Percentiles rank a stretch among this genome's conserved stretches.
Evolutionary conservation across 2,888 invertebrate species (phyloP).

Genomic region (Chymomyza procnemis): DNA sequence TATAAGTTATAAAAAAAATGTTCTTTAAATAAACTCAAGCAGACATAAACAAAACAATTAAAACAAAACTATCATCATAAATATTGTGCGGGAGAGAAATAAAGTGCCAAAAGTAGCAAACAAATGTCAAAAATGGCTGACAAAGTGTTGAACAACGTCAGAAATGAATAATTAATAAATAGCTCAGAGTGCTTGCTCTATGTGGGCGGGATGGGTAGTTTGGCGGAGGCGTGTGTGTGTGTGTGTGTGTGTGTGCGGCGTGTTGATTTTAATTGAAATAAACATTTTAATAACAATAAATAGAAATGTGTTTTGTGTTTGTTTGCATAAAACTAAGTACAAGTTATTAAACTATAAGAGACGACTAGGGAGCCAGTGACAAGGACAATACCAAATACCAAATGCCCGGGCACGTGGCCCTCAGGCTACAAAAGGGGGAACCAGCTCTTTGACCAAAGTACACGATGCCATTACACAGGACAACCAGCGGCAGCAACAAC

Average conservation of each 20-base stretch:
- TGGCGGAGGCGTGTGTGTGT: not conserved
- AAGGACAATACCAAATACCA: constrained; percentile 3
- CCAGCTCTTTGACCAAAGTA: constrained; percentile 10
- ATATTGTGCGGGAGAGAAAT: not conserved
- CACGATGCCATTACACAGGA: constrained; percentile 37
- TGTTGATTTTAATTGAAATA: constrained; percentile 62
- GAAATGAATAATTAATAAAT: constrained; percentile 55
- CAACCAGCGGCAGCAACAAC: constrained; percentile 19
- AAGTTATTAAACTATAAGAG: constrained; percentile 4
- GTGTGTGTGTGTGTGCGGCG: constrained; percentile 16
- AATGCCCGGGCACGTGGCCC: not conserved
- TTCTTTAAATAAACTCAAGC: not conserved
- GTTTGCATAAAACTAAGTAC: constrained; percentile 1
- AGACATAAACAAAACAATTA: not conserved
- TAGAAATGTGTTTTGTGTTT: constrained; percentile 29
- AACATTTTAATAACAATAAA: constrained; percentile 64
- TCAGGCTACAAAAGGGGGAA: constrained; percentile 7
- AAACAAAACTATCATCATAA: not conserved
- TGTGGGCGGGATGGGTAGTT: constrained; percentile 10
- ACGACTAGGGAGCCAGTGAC: not conserved
- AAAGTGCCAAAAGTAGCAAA: not conserved
- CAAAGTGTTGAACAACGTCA: not conserved
- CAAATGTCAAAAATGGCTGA: not conserved
- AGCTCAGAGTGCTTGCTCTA: constrained; percentile 21
- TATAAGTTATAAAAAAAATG: not conserved